These are phyloP conservation scores for Asteroscopus sphinx DNA, from an alignment of 2,888 invertebrate genomes.

Conservation along the genomic window DNA sequence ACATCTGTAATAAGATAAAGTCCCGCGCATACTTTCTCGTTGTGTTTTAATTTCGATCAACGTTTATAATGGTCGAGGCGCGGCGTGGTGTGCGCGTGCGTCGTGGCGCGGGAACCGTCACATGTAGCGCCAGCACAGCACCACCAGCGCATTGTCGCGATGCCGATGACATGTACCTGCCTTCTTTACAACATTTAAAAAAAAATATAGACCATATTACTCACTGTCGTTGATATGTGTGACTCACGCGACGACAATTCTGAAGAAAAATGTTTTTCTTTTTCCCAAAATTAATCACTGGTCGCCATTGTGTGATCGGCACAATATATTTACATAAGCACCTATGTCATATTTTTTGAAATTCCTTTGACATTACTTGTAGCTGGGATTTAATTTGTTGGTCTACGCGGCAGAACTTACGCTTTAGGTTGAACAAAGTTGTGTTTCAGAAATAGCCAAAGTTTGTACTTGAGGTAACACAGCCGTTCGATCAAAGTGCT, in stretches of 20 bases:
- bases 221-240: slow-evolving; percentile 53
- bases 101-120: slow-evolving; percentile 72
- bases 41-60: slow-evolving; percentile 80
- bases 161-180: slow-evolving; percentile 72
- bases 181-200: slow-evolving; percentile 48
- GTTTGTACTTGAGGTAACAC: slow-evolving; percentile 18
- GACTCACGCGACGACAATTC: slow-evolving; percentile 52
- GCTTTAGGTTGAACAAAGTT: slow-evolving; percentile 12
- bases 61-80: slow-evolving; percentile 84
- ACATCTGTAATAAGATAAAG: slow-evolving; percentile 58
- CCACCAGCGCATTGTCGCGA: slow-evolving; percentile 61
- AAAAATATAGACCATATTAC: slow-evolving; percentile 57
- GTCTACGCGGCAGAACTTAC: slow-evolving; percentile 3
- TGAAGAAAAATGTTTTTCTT: slow-evolving; percentile 39
- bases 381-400: slow-evolving; percentile 8
- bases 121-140: slow-evolving; percentile 49
- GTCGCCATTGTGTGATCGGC: slow-evolving; percentile 30
- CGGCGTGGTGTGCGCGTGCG: slow-evolving; percentile 81
- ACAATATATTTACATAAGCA: slow-evolving; percentile 15
- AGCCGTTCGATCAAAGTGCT: slow-evolving; percentile 10
- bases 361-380: slow-evolving; percentile 23
- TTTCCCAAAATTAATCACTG: slow-evolving; percentile 40
- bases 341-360: slow-evolving; percentile 18
- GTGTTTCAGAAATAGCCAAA: slow-evolving; percentile 12
- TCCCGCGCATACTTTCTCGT: slow-evolving; percentile 72